Evolutionary conservation across 2,888 invertebrate genomes (phyloP), one percentile per base, ranked within the genome.

Genomic region (Vesta saturnalis): DNA sequence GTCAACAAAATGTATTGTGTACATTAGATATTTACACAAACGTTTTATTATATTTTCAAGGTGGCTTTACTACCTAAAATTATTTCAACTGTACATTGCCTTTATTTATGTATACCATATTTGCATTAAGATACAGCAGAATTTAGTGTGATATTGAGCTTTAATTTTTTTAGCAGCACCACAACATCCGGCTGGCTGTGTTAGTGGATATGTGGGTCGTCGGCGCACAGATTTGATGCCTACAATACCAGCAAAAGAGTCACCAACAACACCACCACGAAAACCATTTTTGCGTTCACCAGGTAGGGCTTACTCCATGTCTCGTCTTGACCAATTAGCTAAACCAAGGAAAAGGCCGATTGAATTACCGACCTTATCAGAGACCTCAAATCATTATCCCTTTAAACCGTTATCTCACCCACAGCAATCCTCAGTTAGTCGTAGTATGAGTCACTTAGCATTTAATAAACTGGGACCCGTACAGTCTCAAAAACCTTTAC

Each of bases 231-330:
- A 96, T 88, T 88, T 96, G 83, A 93, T 94, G 87, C 96, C 96
- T 74, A 95, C 95, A 77, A 89, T 94, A 84, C 94, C 95, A 77
- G 91, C 91, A 72, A 86, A 91, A 78, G 92, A 91, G 79, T 83
- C 77, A 83, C 83, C 80, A 54, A 69, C 85, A 10, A 71, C 86
- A 78, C 83, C 86, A 77, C 85, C 87, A 76, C 83, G 82, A 77
- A 87, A 83, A 77, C 81, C 83, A 70, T 82, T 84, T 73, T 82
- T 82, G 74, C 82, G 83, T 72, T 84, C 83, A 79, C 90, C 90
- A 92, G 92, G 92, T 90, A 94, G 95, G 90, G 95, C 95, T 82
- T 93, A 93, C 87, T 95, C 95, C 85, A 95, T 96, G 95, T 93
- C 95, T 82, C 92, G 96, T 79, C 90, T 96, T 87, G 96, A 96